Evolutionary conservation across 2,113 vertebrate genomes (phyloP).

Genomic region (Nipponia nippon): DNA sequence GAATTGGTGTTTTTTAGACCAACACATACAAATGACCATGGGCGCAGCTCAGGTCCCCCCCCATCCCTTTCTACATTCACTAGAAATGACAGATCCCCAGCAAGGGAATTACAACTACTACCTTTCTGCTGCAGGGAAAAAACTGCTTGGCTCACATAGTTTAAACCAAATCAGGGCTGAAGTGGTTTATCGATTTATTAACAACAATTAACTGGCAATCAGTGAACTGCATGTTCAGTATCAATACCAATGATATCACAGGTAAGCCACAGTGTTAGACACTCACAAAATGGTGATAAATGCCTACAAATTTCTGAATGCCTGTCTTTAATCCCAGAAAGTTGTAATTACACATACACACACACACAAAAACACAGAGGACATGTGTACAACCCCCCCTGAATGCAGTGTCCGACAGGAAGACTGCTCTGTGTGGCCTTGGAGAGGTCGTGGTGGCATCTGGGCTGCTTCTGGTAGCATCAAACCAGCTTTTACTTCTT

Average conservation of each 20-base stretch:
- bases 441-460: not conserved
- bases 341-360: not conserved
- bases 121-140: not conserved
- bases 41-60: no score
- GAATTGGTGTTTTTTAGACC: not conserved
- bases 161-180: not conserved
- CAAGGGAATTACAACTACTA: not conserved
- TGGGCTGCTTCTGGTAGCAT: not conserved
- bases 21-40: rapidly evolving
- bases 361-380: no score
- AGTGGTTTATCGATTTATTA: not conserved
- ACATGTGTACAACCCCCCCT: rapidly evolving
- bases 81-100: not conserved
- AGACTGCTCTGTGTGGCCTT: not conserved
- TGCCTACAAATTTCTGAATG: not conserved
- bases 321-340: not conserved
- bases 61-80: not conserved
- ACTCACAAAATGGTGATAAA: not conserved
- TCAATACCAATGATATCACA: not conserved
- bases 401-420: rapidly evolving
- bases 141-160: not conserved
- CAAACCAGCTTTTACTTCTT: not conserved
- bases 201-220: not conserved
- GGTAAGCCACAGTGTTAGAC: not conserved
- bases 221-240: not conserved